These are phyloP conservation scores for Ennomos fuscantarius DNA, from an alignment of 2,888 invertebrate species.

Conservation along the genomic window DNA sequence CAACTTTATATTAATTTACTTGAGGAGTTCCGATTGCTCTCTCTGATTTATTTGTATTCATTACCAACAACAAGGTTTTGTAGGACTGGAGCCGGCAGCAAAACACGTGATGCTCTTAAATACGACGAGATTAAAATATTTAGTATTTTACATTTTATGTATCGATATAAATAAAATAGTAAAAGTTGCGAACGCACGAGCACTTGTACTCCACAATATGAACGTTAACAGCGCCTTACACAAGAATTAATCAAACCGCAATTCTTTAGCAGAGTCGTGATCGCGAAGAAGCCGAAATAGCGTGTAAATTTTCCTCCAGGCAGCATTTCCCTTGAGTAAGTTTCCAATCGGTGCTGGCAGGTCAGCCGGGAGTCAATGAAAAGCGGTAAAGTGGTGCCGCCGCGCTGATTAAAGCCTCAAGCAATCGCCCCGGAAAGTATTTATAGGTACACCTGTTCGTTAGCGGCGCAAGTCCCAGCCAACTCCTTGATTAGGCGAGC, in stretches of 20 bases:
- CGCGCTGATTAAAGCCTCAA: slow-evolving; percentile 84
- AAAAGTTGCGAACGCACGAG: slow-evolving; percentile 26
- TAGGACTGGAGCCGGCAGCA: too few relatives aligned
- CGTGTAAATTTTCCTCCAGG: slow-evolving; percentile 70
- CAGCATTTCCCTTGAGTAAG: slow-evolving; percentile 72
- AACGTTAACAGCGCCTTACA: not conserved
- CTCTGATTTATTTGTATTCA: slow-evolving; percentile 78
- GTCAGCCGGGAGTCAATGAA: slow-evolving; percentile 82
- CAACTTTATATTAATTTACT: slow-evolving; percentile 83
- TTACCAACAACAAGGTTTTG: slow-evolving; percentile 55
- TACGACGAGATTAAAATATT: too few relatives aligned
- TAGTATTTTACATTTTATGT: too few relatives aligned
- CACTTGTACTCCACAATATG: slow-evolving; percentile 22
- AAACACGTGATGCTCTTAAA: too few relatives aligned
- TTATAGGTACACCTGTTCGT: slow-evolving; percentile 85
- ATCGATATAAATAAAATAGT: too few relatives aligned
- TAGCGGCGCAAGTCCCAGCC: slow-evolving; percentile 79
- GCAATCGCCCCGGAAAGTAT: slow-evolving; percentile 84
- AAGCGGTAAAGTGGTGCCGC: slow-evolving; percentile 81
- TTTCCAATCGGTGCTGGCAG: slow-evolving; percentile 79
- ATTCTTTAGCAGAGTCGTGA: slow-evolving; percentile 40
- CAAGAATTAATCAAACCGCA: slow-evolving; percentile 42
- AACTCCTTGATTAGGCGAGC: slow-evolving; percentile 85
- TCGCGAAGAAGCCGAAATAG: slow-evolving; percentile 57
- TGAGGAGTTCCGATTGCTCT: slow-evolving; percentile 69